Evolutionary conservation across 2,888 invertebrate species (phyloP).

Genomic region (Ectropis crepuscularia): DNA sequence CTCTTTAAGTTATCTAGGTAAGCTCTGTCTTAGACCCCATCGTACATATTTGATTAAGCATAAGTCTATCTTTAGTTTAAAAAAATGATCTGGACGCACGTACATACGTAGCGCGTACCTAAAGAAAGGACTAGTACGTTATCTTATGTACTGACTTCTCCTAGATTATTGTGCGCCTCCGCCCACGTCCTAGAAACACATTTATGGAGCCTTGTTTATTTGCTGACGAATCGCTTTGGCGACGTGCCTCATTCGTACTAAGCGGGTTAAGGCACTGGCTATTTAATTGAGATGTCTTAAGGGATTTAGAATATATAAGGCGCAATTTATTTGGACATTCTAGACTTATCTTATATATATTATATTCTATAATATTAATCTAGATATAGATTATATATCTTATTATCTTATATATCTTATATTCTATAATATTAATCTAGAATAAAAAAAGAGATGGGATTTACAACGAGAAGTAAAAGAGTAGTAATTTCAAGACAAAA

Average conservation of each 20-base stretch:
- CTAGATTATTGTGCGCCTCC: slow-evolving; percentile 14
- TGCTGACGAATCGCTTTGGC: slow-evolving; percentile 35
- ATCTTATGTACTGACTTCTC: slow-evolving; percentile 22
- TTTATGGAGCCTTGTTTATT: slow-evolving; percentile 35
- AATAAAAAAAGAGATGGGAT: too few relatives aligned
- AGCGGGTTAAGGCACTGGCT: slow-evolving; percentile 24
- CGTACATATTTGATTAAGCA: neutral
- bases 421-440: too few relatives aligned
- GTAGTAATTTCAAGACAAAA: too few relatives aligned
- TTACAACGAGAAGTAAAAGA: too few relatives aligned
- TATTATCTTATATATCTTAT: too few relatives aligned
- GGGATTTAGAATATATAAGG: slow-evolving; percentile 14
- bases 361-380: too few relatives aligned
- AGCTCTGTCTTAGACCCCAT: too few relatives aligned
- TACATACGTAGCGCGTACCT: too few relatives aligned
- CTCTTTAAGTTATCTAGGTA: too few relatives aligned
- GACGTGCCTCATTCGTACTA: slow-evolving; percentile 33
- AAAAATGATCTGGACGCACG: too few relatives aligned
- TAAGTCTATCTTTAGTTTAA: too few relatives aligned
- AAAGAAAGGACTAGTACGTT: neutral
- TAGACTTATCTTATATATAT: neutral
- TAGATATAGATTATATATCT: too few relatives aligned
- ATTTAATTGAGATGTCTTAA: slow-evolving; percentile 25
- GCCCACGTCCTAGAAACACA: slow-evolving; percentile 39
- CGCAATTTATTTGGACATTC: neutral